These are phyloP conservation scores for Cetonia aurata DNA, from an alignment of 2,888 invertebrate genomes.

Conservation along the genomic window DNA sequence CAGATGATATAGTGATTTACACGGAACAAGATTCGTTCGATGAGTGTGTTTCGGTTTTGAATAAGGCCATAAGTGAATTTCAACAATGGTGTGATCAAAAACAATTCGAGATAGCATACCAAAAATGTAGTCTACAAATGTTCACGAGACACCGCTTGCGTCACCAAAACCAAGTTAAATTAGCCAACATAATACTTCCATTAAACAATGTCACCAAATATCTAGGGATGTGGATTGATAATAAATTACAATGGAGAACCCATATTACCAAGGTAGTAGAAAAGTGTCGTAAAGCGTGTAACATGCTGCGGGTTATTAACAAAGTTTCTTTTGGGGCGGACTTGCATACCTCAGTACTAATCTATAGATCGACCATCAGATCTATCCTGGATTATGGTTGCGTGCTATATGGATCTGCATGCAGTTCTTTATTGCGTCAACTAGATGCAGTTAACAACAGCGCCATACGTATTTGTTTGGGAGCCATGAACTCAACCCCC, in stretches of 20 bases:
- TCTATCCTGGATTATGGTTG: background rate
- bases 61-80: background rate
- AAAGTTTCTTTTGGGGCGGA: background rate
- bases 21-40: background rate
- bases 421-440: too few species aligned
- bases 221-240: background rate
- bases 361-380: too few species aligned
- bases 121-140: background rate
- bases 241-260: background rate
- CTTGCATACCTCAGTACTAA: too few species aligned
- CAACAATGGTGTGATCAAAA: conserved; percentile 2
- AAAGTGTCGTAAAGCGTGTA: background rate
- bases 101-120: too few species aligned
- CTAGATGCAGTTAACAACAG: too few species aligned
- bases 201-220: background rate
- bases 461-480: too few species aligned
- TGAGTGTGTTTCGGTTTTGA: background rate
- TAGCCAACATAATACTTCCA: background rate
- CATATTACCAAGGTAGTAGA: background rate
- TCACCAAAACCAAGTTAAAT: background rate
- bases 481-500: background rate
- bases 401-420: background rate
- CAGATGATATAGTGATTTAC: conserved; percentile 6
- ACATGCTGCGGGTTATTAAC: background rate
- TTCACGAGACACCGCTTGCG: background rate